Conservation (phyloP, 2,797 vertebrate species). For the Coregonus sp. region DNA sequence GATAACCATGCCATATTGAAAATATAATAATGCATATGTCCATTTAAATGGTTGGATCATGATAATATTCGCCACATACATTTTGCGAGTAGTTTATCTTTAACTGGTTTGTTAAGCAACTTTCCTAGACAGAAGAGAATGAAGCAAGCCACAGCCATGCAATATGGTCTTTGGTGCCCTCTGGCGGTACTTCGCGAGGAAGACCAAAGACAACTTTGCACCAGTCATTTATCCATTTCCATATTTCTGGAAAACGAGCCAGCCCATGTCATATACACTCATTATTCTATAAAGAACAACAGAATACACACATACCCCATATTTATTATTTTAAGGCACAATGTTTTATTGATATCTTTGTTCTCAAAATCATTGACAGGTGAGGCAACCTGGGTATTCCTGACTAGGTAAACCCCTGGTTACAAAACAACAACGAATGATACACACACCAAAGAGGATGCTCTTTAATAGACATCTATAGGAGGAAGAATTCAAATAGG, state of each 20-base stretch:
- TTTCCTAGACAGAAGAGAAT: not conserved
- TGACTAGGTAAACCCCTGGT: not conserved
- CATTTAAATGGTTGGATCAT: too few relatives aligned
- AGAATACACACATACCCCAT: not conserved
- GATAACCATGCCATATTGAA: too few relatives aligned
- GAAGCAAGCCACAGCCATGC: not conserved
- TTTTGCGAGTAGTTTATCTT: too few relatives aligned
- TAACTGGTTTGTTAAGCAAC: too few relatives aligned
- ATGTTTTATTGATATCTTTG: not conserved
- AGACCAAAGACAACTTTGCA: not conserved
- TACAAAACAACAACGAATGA: slow-evolving; percentile 15
- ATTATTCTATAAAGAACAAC: not conserved
- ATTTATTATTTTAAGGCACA: not conserved
- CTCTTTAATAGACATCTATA: slow-evolving; percentile 16
- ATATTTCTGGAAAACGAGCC: not conserved
- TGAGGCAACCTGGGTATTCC: slow-evolving; percentile 1
- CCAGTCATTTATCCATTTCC: not conserved
- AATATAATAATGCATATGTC: too few relatives aligned
- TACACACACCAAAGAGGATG: not conserved
- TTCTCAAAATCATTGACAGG: not conserved
- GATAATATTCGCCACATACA: too few relatives aligned
- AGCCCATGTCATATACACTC: not conserved
- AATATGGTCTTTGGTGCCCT: not conserved
- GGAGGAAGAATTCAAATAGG: slow-evolving; percentile 10
- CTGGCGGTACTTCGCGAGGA: not conserved